These are phyloP conservation scores for Etheostoma nigrum DNA, from an alignment of 2,797 vertebrate species.

Conservation along the genomic window DNA sequence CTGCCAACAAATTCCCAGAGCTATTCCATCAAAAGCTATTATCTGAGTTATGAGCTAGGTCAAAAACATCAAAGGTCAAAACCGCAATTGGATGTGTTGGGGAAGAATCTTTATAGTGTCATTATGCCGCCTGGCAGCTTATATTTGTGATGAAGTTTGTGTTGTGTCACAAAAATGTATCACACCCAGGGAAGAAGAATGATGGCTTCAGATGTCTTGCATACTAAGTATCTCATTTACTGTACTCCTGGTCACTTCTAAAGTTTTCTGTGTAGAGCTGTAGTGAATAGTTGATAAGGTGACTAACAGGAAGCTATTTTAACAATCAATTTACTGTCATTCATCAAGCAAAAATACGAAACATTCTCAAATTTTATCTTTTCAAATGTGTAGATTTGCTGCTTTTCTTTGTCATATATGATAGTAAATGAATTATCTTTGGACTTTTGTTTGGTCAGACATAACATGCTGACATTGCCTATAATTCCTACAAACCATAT, in stretches of 20 bases:
- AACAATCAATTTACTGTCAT: not conserved
- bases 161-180: slow-evolving; percentile 52
- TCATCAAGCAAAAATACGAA: not conserved
- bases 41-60: slow-evolving; percentile 59
- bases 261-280: not conserved
- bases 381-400: not conserved
- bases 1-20: slow-evolving; percentile 7
- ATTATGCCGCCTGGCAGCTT: slow-evolving; percentile 65
- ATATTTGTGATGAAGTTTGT: slow-evolving; percentile 67
- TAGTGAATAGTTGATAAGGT: not conserved
- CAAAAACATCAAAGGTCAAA: slow-evolving; percentile 67
- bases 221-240: slow-evolving; percentile 31
- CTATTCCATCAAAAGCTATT: slow-evolving; percentile 58
- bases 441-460: not conserved
- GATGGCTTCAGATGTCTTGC: slow-evolving; percentile 23
- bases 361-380: not conserved
- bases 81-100: slow-evolving; percentile 36
- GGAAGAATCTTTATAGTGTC: slow-evolving; percentile 64
- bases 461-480: not conserved
- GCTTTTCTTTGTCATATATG: not conserved
- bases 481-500: not conserved
- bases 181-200: slow-evolving; percentile 35
- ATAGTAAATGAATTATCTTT: not conserved
- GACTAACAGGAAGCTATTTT: not conserved
- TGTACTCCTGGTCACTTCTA: not conserved